Conservation (phyloP, 2,888 invertebrate species). For the Xanthorhoe spadicearia region DNA sequence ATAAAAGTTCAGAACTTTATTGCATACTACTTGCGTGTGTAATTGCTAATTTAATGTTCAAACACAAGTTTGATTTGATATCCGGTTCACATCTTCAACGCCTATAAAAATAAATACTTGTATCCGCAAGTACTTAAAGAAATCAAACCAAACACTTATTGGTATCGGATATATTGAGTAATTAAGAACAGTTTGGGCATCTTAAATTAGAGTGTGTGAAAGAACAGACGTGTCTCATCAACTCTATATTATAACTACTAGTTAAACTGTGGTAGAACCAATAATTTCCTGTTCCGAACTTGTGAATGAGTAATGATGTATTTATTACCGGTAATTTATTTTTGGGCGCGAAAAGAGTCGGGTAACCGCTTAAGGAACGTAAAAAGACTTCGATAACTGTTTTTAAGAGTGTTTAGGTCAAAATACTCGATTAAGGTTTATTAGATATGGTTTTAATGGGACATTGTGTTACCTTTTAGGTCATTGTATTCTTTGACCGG, state of each 20-base stretch:
- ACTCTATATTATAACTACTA: conserved; percentile 22
- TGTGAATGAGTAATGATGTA: conserved; percentile 57
- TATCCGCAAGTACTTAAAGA: conserved; percentile 36
- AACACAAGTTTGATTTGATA: conserved; percentile 31
- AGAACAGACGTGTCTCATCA: conserved; percentile 41
- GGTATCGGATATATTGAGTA: conserved; percentile 43
- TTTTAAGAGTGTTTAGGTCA: too few species aligned
- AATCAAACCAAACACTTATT: conserved; percentile 40
- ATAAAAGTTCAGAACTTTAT: conserved; percentile 14
- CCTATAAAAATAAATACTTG: conserved; percentile 37
- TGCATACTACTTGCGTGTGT: conserved; percentile 6
- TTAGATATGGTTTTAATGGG: too few species aligned
- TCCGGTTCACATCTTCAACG: conserved; percentile 38
- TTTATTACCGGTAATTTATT: conserved; percentile 65
- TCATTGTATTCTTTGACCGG: too few species aligned
- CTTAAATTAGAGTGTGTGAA: conserved; percentile 45
- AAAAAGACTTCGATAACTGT: not conserved
- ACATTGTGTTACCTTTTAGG: too few species aligned
- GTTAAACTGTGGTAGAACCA: conserved; percentile 7
- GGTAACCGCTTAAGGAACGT: not conserved
- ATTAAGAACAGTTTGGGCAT: conserved; percentile 39
- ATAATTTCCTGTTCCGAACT: conserved; percentile 63
- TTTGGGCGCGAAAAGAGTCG: conserved; percentile 48
- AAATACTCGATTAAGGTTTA: too few species aligned
- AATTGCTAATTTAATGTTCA: conserved; percentile 27